Percentiles rank a stretch among this genome's conserved stretches.
Evolutionary conservation across 2,888 invertebrate species (phyloP).

Genomic region (Drosophila seclusa): DNA sequence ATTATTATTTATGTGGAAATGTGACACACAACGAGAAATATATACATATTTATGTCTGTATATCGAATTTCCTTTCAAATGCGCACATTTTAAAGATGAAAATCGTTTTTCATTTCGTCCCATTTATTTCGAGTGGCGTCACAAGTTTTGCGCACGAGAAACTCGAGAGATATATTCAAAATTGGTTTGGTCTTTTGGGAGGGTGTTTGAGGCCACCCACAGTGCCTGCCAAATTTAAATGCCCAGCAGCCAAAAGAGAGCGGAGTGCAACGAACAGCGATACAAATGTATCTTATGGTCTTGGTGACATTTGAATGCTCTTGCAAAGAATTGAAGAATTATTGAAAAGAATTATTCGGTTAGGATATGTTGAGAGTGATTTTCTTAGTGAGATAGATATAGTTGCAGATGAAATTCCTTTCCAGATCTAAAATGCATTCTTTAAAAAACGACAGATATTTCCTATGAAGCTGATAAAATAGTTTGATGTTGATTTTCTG

Average conservation of each 20-base stretch:
- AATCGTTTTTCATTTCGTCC: slow-evolving; percentile 42
- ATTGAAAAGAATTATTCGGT: background rate
- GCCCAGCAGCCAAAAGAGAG: background rate
- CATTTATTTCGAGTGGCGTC: slow-evolving; percentile 13
- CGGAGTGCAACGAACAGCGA: background rate
- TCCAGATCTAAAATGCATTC: no score
- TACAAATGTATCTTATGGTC: background rate
- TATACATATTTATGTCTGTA: slow-evolving; percentile 26
- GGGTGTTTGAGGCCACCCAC: slow-evolving; percentile 43
- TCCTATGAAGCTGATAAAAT: no score
- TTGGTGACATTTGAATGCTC: background rate
- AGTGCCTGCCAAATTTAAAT: slow-evolving; percentile 5
- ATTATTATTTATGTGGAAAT: slow-evolving; percentile 72
- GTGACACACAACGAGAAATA: slow-evolving; percentile 63
- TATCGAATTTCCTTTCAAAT: slow-evolving; percentile 69
- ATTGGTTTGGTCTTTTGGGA: slow-evolving; percentile 1
- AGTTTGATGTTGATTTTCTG: no score
- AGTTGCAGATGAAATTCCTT: background rate
- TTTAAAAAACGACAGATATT: no score
- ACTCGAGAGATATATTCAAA: slow-evolving; percentile 21
- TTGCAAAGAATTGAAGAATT: background rate
- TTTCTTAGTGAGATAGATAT: background rate
- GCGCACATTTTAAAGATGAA: slow-evolving; percentile 68
- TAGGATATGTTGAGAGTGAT: background rate
- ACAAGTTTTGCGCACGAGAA: slow-evolving; percentile 55